A percentile compares a stretch with the other conserved stretches of the same genome.
Evolutionary conservation across 1,140 invertebrate species (phyloP).

Genomic region (Oreohelix idahoensis): DNA sequence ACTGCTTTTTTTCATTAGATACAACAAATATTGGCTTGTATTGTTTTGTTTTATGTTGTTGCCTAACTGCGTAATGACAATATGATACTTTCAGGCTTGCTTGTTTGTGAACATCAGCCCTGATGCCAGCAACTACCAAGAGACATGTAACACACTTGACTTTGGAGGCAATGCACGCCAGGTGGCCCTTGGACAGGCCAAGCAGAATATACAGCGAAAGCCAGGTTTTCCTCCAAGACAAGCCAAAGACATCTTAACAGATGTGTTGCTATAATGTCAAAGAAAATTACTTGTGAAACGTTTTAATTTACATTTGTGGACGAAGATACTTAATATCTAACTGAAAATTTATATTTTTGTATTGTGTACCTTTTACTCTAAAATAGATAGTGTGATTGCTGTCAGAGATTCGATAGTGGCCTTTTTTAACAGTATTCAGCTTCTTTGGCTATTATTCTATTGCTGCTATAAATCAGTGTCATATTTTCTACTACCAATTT

Average conservation of each 20-base stretch:
- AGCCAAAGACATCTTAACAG: neutral
- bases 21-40: too few relatives aligned
- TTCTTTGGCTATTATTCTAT: too few relatives aligned
- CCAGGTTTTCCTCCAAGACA: constrained; percentile 38
- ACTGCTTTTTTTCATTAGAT: too few relatives aligned
- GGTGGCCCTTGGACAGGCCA: constrained; percentile 70
- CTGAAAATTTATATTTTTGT: neutral
- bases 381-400: neutral
- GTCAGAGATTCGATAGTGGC: too few relatives aligned
- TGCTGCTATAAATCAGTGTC: too few relatives aligned
- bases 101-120: constrained; percentile 72
- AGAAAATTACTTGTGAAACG: neutral
- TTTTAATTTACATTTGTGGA: neutral
- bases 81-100: constrained; percentile 62
- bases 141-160: constrained; percentile 69
- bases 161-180: constrained; percentile 72
- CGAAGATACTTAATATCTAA: neutral
- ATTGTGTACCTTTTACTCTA: neutral
- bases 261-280: neutral
- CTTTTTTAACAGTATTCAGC: too few relatives aligned
- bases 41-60: neutral
- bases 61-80: neutral
- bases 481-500: too few relatives aligned
- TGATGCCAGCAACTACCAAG: constrained; percentile 63
- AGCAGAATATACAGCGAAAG: constrained; percentile 67